Conservation (phyloP, 2,888 invertebrate species). For the Pemphredon lugubris region DNA sequence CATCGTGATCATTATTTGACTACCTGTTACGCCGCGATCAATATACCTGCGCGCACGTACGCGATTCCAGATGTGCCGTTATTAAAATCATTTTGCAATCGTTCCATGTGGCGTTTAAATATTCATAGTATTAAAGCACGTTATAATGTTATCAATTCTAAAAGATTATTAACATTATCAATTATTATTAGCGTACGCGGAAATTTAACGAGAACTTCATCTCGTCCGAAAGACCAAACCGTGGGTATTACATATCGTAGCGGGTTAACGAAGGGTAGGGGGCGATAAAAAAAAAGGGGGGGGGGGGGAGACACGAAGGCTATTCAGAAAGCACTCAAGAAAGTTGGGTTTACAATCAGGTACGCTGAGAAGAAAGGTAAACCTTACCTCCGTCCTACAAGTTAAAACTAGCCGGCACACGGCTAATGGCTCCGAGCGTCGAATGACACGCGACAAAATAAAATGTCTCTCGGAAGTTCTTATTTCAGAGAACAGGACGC, state of each 20-base stretch:
- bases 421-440: constrained; percentile 62
- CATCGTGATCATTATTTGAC: too few species aligned
- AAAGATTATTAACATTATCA: constrained; percentile 11
- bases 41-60: too few species aligned
- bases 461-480: constrained; percentile 55
- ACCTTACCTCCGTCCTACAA: constrained; percentile 51
- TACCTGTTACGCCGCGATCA: too few species aligned
- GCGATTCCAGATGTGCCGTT: too few species aligned
- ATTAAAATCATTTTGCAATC: too few species aligned
- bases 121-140: too few species aligned
- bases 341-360: constrained; percentile 66
- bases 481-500: constrained; percentile 41
- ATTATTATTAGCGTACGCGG: neutral
- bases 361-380: constrained; percentile 62
- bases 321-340: constrained; percentile 64
- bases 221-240: constrained; percentile 39
- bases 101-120: too few species aligned
- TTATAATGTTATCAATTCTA: neutral
- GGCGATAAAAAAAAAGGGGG: constrained; percentile 42
- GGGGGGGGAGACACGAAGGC: constrained; percentile 47
- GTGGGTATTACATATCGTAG: constrained; percentile 37
- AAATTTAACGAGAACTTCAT: constrained; percentile 15
- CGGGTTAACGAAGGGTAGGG: constrained; percentile 54
- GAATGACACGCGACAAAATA: constrained; percentile 66
- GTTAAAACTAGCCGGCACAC: constrained; percentile 52